Conservation (phyloP, 1,140 invertebrate genomes). For the Drosophila rufa region DNA sequence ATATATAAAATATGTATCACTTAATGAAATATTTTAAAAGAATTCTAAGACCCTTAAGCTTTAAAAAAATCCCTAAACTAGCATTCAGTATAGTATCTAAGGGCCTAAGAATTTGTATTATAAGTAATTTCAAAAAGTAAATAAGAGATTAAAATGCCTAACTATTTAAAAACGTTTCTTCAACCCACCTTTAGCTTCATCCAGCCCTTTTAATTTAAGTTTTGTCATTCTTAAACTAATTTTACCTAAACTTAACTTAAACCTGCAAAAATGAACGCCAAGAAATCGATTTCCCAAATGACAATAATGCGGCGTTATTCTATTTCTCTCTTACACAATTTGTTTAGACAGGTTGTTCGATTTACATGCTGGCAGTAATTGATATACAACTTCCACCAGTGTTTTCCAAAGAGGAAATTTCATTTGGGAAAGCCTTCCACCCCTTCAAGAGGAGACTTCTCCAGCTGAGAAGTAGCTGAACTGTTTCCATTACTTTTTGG, state of each 20-base stretch:
- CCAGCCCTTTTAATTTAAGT: background rate
- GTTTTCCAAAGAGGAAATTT: constrained; percentile 1
- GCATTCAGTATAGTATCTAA: no score
- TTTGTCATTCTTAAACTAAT: background rate
- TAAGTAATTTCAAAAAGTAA: no score
- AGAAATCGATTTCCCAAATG: background rate
- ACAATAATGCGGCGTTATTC: background rate
- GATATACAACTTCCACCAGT: constrained; percentile 9
- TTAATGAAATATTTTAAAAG: no score
- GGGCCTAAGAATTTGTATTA: no score
- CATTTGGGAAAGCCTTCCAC: background rate
- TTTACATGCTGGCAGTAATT: constrained; percentile 13
- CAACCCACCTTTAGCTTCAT: no score
- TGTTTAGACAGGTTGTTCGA: constrained; percentile 14
- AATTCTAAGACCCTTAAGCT: no score
- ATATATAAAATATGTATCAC: no score
- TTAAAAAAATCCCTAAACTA: no score
- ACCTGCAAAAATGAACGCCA: no score
- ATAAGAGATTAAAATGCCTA: no score
- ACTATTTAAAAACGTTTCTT: no score
- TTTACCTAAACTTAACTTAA: no score
- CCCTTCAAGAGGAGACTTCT: background rate
- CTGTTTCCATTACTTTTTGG: constrained; percentile 30
- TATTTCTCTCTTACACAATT: background rate
- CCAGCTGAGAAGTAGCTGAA: constrained; percentile 16